Percentiles rank a stretch among this genome's conserved stretches.
phyloP scores from a whole-genome alignment of 2,113 vertebrate species.

The Caloenas nicobarica region DNA sequence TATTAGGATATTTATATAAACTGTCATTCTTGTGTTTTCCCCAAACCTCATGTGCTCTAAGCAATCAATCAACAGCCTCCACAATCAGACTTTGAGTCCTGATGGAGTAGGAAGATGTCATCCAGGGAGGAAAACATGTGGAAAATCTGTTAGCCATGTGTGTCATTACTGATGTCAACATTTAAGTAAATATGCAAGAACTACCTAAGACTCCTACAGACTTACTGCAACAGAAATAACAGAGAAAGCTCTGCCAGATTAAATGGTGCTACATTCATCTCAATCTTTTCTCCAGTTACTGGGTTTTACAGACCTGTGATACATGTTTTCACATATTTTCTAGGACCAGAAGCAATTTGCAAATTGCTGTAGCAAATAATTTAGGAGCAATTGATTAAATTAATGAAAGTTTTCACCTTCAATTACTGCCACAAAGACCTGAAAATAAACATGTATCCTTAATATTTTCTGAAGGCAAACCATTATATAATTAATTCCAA shows the following conservation, averaged over 20 bases:
- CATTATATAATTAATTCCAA: not conserved
- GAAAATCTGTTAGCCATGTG: conserved; percentile 79
- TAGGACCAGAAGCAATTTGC: not conserved
- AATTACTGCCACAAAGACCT: not conserved
- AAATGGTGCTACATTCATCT: not conserved
- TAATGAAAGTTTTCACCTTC: not conserved
- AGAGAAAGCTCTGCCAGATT: not conserved
- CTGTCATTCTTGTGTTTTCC: conserved; percentile 68
- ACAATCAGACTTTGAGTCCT: conserved; percentile 70
- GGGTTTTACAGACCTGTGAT: not conserved
- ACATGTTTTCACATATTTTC: not conserved
- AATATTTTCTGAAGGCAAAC: not conserved
- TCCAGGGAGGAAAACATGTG: conserved; percentile 73
- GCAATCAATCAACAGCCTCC: conserved; percentile 73
- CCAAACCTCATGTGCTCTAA: conserved; percentile 68
- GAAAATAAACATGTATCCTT: not conserved
- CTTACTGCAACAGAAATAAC: conserved; percentile 4
- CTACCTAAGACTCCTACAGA: conserved; percentile 10
- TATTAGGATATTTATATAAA: conserved; percentile 74
- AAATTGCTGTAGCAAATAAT: not conserved
- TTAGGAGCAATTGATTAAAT: not conserved
- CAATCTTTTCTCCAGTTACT: not conserved
- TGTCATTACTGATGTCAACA: conserved; percentile 71
- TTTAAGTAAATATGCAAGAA: conserved; percentile 65
- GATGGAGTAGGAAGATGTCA: conserved; percentile 73